Conservation (phyloP, 2,888 invertebrate genomes). For the Malachius bipustulatus region DNA sequence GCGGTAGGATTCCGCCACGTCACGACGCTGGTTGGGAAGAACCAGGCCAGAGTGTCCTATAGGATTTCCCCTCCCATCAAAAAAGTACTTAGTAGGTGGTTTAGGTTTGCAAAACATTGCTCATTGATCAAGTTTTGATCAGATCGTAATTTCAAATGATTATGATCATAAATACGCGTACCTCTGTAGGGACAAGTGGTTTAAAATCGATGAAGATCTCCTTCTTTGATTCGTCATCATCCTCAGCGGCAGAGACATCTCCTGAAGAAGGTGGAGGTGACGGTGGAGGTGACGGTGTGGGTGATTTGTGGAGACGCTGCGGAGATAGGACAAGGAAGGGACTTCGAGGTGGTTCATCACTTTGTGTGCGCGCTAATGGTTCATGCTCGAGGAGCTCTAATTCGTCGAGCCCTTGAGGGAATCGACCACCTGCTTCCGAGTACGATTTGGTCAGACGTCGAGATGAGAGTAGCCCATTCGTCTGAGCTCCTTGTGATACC, state of each 20-base stretch:
- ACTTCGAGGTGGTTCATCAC: constrained; percentile 72
- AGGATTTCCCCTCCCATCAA: no score
- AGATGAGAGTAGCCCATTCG: constrained; percentile 64
- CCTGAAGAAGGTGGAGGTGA: constrained; percentile 32
- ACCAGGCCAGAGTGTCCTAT: no score
- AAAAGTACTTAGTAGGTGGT: no score
- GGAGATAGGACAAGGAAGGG: constrained; percentile 52
- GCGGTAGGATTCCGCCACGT: no score
- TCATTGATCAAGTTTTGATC: no score
- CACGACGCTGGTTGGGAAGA: no score
- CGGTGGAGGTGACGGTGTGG: constrained; percentile 13
- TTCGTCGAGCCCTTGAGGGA: constrained; percentile 28
- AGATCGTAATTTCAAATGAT: no score
- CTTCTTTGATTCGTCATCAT: constrained; percentile 44
- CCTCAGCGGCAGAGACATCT: constrained; percentile 31
- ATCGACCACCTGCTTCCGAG: constrained; percentile 58
- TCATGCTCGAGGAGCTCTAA: constrained; percentile 48
- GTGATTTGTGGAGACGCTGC: constrained; percentile 28
- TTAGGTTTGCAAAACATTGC: no score
- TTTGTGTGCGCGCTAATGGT: constrained; percentile 69
- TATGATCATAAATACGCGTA: background rate
- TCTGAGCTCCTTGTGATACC: constrained; percentile 84
- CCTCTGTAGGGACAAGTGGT: constrained; percentile 47
- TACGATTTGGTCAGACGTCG: constrained; percentile 73
- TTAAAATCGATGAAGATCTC: constrained; percentile 84